Evolutionary conservation across 1,140 invertebrate genomes (phyloP), one percentile per base, ranked within the genome.

Genomic region (Hylaeus volcanicus): DNA sequence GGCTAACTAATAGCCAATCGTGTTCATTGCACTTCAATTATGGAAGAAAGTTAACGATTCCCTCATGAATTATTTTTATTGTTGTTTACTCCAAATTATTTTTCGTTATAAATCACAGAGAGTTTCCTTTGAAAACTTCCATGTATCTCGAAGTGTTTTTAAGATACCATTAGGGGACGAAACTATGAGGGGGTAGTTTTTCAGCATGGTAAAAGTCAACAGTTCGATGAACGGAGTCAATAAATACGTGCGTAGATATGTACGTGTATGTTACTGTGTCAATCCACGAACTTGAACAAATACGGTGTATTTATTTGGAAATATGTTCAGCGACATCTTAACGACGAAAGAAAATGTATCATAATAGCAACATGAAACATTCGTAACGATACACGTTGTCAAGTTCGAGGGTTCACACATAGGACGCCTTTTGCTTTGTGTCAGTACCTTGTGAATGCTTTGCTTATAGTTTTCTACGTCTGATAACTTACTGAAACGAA

Each of bases 381-480:
- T 66, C 3, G n/a, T 11, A 66, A 56, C 15, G 2, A 65, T 65
- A 2, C 5, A 41, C 14, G 41, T 12, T 41, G 51, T 81, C 75
- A 68, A 83, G 66, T 85, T 83, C 65, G 64, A 85, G 81, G 74
- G 75, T 83, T 75, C 64, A 70, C 81, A 79, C 60, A 75, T 65
- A 65, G 66, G 61, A 48, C 72, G 64, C 65, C 75, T 83, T 82
- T 79, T 74, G 81, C 81, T 85, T 81, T 74, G 83, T 89, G 88
- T 89, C 86, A 82, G 85, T 90, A 88, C 85, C 85, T 90, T 89
- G 88, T 86, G 88, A 89, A 89, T 81, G 83, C 80, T 66, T 72
- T 82, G 69, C 71, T 78, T 79, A 79, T 81, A 37, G 69, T 78
- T 55, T 61, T 84, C 80, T 74, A 82, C 79, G 70, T 82, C 73